Percentiles rank a stretch among this genome's conserved stretches.
phyloP scores from a whole-genome alignment of 2,113 vertebrate species.

The Pyxicephalus adspersus region DNA sequence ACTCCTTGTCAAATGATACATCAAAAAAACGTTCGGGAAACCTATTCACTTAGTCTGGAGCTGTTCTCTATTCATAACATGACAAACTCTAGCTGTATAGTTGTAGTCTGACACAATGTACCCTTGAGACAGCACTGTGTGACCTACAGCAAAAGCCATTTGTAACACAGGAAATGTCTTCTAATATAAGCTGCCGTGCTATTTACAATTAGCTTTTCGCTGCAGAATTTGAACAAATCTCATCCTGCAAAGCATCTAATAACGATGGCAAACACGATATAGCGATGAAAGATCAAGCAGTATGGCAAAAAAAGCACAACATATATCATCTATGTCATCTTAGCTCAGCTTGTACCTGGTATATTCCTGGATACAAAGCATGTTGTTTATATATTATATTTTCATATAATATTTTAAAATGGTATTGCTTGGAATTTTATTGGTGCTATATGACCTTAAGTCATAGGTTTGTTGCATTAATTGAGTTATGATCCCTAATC shows the following conservation, averaged over 20 bases:
- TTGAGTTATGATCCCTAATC: conserved; percentile 58
- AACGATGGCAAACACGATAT: conserved; percentile 3
- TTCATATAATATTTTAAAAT: conserved; percentile 50
- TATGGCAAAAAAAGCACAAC: not conserved
- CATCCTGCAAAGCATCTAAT: not conserved
- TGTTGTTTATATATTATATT: conserved; percentile 46
- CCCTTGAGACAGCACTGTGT: not conserved
- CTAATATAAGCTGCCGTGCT: not conserved
- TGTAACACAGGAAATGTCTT: not conserved
- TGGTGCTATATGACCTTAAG: conserved; percentile 63
- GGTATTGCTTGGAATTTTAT: conserved; percentile 56
- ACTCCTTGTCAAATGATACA: too few relatives aligned
- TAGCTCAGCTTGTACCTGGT: conserved; percentile 12
- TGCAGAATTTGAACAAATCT: conserved; percentile 4
- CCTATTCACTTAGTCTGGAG: not conserved
- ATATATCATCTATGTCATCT: not conserved
- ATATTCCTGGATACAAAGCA: conserved; percentile 44
- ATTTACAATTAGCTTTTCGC: not conserved
- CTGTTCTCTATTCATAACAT: not conserved
- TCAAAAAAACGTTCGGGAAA: not conserved
- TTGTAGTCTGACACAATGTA: not conserved
- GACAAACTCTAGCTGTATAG: not conserved
- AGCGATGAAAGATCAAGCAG: not conserved
- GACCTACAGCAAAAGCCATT: not conserved
- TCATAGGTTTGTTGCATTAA: conserved; percentile 58